Evolutionary conservation across 1,140 invertebrate genomes (phyloP), one percentile per base, ranked within the genome.

Genomic region (Sycophaga agraensis): DNA sequence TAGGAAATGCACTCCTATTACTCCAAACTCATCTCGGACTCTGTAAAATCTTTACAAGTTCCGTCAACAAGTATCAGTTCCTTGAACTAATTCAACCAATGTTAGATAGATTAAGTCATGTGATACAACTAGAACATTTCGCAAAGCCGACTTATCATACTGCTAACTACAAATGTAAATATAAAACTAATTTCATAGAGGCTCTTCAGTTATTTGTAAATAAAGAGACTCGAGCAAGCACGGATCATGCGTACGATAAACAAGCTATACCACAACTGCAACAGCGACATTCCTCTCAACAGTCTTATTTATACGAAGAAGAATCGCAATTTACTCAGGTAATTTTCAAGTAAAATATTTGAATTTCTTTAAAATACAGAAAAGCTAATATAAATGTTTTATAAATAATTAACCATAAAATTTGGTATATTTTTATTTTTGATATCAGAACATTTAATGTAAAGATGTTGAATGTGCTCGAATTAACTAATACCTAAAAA

Each of bases 41-140:
- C 45, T 88, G 88, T 73, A 86, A 87, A 24, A 84, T 84, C 2
- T 89, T 90, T 70, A 86, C 85, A 2, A 84, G 83, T 54, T 82
- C 86, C 3, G 86, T 87, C 3, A 88, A 85, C 56, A 89, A 89
- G 68, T 88, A 88, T 71, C 87, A 90, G 69, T 89, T 89, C 74
- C 79, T 90, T 8, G 87, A 89, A 64, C 73, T 89, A 46, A 87
- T 84, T 12, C 87, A 88, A 63, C 83, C 83, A 11, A 84, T 89
- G 76, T 82, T 89, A 63, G 88, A 89, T 37, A 76, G 88, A 43
- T 72, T 89, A 19, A 77, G 82, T 21, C 82, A 84, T 37, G 86
- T 89, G 22, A 84, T 87, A 0, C 86, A 88, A 68, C 74, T 89
- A 6, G 85, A 85, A n/a, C 86, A 88, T 68, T 85, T 87, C 0